Evolutionary conservation across 2,113 vertebrate species (phyloP).

Genomic region (Cryptomyrus ogoouensis): DNA sequence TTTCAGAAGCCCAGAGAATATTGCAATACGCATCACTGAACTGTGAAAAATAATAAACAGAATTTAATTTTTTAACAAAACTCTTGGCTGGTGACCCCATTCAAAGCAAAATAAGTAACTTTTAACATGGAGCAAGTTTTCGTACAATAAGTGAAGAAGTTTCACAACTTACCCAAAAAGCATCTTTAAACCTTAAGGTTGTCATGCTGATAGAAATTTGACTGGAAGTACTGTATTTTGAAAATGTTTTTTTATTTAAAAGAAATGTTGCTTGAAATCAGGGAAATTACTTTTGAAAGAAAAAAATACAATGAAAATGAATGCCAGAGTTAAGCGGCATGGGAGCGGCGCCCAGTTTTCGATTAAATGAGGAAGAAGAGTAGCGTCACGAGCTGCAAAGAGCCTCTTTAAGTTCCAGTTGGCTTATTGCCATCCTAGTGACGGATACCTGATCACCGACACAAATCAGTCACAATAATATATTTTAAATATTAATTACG

Average conservation of each 20-base stretch:
- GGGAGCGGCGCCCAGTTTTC: conserved; percentile 30
- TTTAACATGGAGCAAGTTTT: background rate
- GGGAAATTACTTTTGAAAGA: background rate
- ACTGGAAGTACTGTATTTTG: background rate
- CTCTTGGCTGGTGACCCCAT: background rate
- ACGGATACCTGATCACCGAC: background rate
- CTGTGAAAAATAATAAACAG: background rate
- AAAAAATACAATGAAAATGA: conserved; percentile 45
- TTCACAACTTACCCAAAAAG: conserved; percentile 72
- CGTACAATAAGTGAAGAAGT: background rate
- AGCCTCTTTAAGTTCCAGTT: background rate
- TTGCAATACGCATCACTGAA: background rate
- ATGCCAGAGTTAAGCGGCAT: conserved; percentile 17
- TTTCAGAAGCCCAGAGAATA: background rate
- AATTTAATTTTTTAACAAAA: background rate
- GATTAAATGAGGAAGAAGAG: conserved; percentile 60
- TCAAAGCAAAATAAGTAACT: background rate
- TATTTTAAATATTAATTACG: background rate
- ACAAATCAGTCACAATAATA: background rate
- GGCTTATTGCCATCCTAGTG: background rate
- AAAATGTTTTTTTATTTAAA: background rate
- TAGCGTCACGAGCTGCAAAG: conserved; percentile 28
- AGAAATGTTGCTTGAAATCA: background rate
- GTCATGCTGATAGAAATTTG: conserved; percentile 52
- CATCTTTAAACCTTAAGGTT: conserved; percentile 76